Base-by-base conservation (phyloP, 2,797 vertebrate species). In the Pangasius larnaudii region DNA sequence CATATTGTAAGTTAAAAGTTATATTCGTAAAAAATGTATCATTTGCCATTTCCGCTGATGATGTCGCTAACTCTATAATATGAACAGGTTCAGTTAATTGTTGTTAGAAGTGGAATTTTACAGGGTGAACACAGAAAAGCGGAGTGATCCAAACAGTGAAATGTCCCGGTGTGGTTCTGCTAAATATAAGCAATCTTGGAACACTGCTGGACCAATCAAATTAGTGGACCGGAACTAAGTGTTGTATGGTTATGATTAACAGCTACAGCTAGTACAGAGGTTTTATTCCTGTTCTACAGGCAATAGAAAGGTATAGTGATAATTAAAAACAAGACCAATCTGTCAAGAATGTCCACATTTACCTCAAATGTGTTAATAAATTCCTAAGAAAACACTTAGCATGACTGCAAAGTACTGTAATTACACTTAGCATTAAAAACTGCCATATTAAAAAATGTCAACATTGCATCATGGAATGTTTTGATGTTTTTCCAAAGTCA, bases 341-440 rank as follows among this genome's bases (percentile, higher is more conserved):
- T 46, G 1, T 46, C 42, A 49, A 33, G 24, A 84, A 30, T 33
- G n/a, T 33, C n/a, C n/a, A 67, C n/a, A 67, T 84, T 84, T 84
- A 67, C 39, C 61, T 65, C 81, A 65, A 16, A 49, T 11, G 27
- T 83, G 39, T 30, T 65, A 83, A 65, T 11, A 84, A 33, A 84
- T 30, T 30, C 13, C 7, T 22, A 67, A 51, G 9, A 42, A 84
- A 49, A 82, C 2, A 27, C 22, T 61, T 61, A 1, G 3, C 46
- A 46, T 9, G 80, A 63, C 39, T 65, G 7, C 8, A 65, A 65
- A 49, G 22, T 39, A 42, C 11, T 24, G n/a, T 33, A 27, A 63
- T 67, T 82, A 46, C 8, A 19, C n/a, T 22, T 67, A 65, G 81
- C 42, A 82, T 30, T 46, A 46, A 46, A 8, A 8, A 8, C 42